Evolutionary conservation across 2,888 invertebrate species (phyloP).

Genomic region (Girardia tigrina): DNA sequence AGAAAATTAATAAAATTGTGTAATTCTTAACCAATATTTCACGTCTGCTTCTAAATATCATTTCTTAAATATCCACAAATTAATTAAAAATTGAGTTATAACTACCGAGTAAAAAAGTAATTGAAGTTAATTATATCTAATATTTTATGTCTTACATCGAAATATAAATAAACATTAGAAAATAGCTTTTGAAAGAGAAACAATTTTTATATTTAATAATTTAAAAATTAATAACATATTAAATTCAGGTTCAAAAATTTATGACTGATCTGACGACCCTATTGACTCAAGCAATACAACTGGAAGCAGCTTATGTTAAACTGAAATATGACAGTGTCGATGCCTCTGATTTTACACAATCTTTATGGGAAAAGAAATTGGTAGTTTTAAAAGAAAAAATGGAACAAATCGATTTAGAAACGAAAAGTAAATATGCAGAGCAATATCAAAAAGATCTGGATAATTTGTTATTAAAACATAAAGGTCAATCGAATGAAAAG

Average conservation of each 20-base stretch:
- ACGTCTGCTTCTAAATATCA: too few relatives aligned
- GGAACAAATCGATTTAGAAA: constrained; percentile 12
- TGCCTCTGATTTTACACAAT: not conserved
- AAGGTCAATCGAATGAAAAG: not conserved
- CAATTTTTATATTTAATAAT: too few relatives aligned
- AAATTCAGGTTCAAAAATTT: constrained; percentile 17
- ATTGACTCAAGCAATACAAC: not conserved
- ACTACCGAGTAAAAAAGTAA: too few relatives aligned
- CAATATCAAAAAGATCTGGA: constrained; percentile 5
- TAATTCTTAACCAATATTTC: too few relatives aligned
- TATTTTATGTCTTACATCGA: too few relatives aligned
- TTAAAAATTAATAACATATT: too few relatives aligned
- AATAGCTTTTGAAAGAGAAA: too few relatives aligned
- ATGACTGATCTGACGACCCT: constrained; percentile 6
- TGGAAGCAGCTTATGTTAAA: constrained; percentile 7
- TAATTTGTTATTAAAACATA: not conserved
- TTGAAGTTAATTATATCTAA: too few relatives aligned
- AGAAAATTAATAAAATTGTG: too few relatives aligned
- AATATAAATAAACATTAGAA: too few relatives aligned
- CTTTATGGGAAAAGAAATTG: constrained; percentile 24
- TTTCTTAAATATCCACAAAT: too few relatives aligned
- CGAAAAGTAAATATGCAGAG: not conserved
- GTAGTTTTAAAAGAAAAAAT: constrained; percentile 25
- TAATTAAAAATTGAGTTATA: too few relatives aligned
- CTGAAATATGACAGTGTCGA: constrained; percentile 18